A percentile compares a stretch with the other conserved stretches of the same genome.
Evolutionary conservation across 2,888 invertebrate genomes (phyloP).

Genomic region (Anoncus sp.): DNA sequence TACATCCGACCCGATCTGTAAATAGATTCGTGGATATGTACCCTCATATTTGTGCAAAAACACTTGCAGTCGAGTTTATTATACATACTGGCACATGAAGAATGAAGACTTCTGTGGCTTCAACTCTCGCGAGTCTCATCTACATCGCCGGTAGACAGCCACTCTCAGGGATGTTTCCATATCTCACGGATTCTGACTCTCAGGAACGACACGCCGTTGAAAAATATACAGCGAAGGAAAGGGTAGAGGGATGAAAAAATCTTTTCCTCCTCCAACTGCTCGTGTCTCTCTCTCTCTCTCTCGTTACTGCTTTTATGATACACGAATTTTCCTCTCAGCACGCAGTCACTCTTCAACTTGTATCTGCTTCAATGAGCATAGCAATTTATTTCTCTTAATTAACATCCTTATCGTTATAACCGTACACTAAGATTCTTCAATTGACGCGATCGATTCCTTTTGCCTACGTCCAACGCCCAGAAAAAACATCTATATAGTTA

Average conservation of each 20-base stretch:
- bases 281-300: slow-evolving; percentile 16
- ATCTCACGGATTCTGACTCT: slow-evolving; percentile 36
- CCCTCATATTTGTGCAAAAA: too few relatives aligned
- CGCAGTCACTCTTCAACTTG: slow-evolving; percentile 40
- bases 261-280: slow-evolving; percentile 24
- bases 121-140: slow-evolving; percentile 56
- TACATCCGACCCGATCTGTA: too few relatives aligned
- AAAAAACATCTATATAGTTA: too few relatives aligned
- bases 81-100: too few relatives aligned
- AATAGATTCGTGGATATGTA: too few relatives aligned
- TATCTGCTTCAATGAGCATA: slow-evolving; percentile 8
- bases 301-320: slow-evolving; percentile 16
- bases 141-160: slow-evolving; percentile 46
- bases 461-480: too few relatives aligned
- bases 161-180: slow-evolving; percentile 54
- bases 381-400: slow-evolving; percentile 24
- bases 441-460: too few relatives aligned
- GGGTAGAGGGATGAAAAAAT: slow-evolving; percentile 11
- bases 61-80: too few relatives aligned
- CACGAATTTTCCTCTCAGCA: slow-evolving; percentile 16
- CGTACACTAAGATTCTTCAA: too few relatives aligned
- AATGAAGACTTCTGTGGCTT: too few relatives aligned
- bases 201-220: slow-evolving; percentile 37
- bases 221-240: slow-evolving; percentile 22
- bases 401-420: slow-evolving; percentile 18